Evolutionary conservation across 2,888 invertebrate species (phyloP), one percentile per base, ranked within the genome.

Genomic region (Himalopsyche tibetana): DNA sequence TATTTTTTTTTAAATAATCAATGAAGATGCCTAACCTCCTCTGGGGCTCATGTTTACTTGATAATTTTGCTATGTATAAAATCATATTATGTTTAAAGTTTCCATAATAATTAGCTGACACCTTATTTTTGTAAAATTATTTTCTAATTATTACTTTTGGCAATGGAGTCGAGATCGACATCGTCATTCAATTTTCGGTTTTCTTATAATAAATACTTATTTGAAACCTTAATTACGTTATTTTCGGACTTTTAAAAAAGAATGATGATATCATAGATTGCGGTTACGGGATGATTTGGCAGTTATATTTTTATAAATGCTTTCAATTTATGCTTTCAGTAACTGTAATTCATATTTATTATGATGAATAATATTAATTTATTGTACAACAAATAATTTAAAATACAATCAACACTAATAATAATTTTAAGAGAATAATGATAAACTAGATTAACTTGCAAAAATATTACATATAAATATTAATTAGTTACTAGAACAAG

Each of bases 91-190:
- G 36, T 28, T 74, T 74, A 36, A 74, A 36, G 36, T 74, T 74
- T 74, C 74, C 19, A 74, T 74, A 74, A 74, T 74, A 74, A 74
- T 74, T 74, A 74, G 36, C 36, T 38, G 38, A 74, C 9, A 74
- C 74, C 38, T 74, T 74, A 74, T 36, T 74, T 74, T 74, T 51
- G 74, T 74, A 74, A 28, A 74, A 74, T 36, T 74, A 74, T 74
- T 74, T 36, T 74, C 74, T 74, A 74, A 74, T 74, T 74, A 74
- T 74, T 74, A 74, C 74, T 74, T 74, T 74, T 74, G 74, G 74
- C 74, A 74, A 74, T 74, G 74, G 74, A 74, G 74, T 74, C 36
- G 74, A 74, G 74, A 74, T 74, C 74, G 38, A 74, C 74, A 74
- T 74, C 38, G 74, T 74, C 74, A 74, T 74, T 74, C 5, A 74